Base-by-base conservation (phyloP, 1,140 invertebrate species). In the Proctacanthus coquilletti region DNA sequence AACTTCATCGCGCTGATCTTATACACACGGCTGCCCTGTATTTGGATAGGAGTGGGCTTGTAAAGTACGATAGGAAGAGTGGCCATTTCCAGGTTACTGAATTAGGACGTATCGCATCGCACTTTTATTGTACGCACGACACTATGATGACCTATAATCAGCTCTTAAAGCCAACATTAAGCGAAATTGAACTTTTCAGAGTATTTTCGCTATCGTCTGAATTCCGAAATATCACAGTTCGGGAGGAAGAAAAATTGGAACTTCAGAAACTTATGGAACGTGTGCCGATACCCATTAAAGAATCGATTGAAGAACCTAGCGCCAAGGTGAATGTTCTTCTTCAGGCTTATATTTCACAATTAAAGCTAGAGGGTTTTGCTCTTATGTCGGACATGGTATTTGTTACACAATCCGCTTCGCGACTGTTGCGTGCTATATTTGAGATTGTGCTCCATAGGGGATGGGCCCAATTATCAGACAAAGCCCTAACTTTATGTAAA, bases 351-450 rank as follows among this genome's bases (percentile, higher is more conserved):
- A 98, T 99, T 37, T 98, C 94, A 0, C 94, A 98, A 56, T 60
- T 99, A 29, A 98, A 98, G 62, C 65, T 99, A 23, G 95, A 98
- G 60, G 94, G 95, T 10, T 97, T 98, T 62, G 93, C 94, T 2
- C 64, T 99, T 3, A 95, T 98, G 86, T 86, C 92, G 0, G 96
- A 99, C 61, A 98, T 98, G 95, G 91, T 98, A 1, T 99, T 91
- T 53, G 89, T 99, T 0, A 98, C 95, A 0, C 96, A 99, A 62
- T 97, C 92, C 4, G 96, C 96, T 1, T 80, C 85, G 3, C 70
- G 96, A 37, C 66, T 99, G 4, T 85, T 98, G 70, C 64, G 96
- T 47, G 95, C 96, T 1, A 94, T 99, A 36, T 98, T 85, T 65
- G 96, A 99, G 66, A 98, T 99, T 47, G 87, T 82, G 0, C 49